Evolutionary conservation across 2,113 vertebrate species (phyloP).

Genomic region (Pteropus alecto): DNA sequence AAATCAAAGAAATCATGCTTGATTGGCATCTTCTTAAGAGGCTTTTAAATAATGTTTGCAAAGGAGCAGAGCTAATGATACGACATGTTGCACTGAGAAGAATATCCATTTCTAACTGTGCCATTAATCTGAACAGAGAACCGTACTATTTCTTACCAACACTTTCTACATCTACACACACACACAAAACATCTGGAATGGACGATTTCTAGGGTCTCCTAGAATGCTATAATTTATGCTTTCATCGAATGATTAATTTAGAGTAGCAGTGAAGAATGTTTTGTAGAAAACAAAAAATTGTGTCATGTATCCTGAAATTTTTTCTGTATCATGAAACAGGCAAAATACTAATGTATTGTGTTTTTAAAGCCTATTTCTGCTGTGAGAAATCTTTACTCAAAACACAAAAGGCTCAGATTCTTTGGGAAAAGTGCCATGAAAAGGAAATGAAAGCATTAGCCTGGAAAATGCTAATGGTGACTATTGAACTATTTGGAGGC

Average conservation of each 20-base stretch:
- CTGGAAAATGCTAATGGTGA: conserved; percentile 51
- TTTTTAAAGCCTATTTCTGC: conserved; percentile 18
- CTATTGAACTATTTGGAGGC: conserved; percentile 54
- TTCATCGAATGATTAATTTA: conserved; percentile 25
- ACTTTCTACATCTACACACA: neutral
- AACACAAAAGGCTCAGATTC: conserved; percentile 44
- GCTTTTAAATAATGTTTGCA: conserved; percentile 3
- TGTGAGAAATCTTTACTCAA: conserved; percentile 56
- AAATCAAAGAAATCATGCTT: conserved; percentile 16
- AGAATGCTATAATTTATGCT: neutral
- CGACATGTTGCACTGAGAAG: neutral
- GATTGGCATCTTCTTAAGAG: conserved; percentile 13
- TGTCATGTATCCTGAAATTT: neutral
- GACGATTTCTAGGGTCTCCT: neutral
- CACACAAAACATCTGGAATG: neutral
- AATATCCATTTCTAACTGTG: neutral
- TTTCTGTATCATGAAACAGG: neutral
- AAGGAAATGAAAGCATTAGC: conserved; percentile 64
- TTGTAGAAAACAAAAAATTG: neutral
- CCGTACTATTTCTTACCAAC: neutral
- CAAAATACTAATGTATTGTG: conserved; percentile 37
- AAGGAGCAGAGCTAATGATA: neutral
- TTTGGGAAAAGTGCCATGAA: conserved; percentile 38
- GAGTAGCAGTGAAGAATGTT: neutral
- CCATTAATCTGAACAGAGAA: neutral